A percentile compares a stretch with the other conserved stretches of the same genome.
These are phyloP conservation scores for Limnothrissa miodon DNA, from an alignment of 2,113 vertebrate genomes.

Conservation along the genomic window DNA sequence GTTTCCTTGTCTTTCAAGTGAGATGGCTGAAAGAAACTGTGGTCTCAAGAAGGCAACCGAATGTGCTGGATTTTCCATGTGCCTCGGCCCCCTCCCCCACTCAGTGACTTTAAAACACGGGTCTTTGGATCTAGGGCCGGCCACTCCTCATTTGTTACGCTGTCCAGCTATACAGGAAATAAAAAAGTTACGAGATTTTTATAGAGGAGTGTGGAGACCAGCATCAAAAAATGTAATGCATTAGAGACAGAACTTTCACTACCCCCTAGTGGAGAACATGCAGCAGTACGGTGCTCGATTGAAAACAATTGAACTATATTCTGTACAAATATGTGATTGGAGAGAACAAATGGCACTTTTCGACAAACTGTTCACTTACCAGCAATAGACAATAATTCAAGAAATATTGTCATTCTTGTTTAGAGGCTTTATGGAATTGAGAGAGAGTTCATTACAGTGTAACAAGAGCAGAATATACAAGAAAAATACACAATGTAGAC, in stretches of 20 bases:
- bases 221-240: constrained; percentile 2
- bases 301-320: constrained; percentile 56
- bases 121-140: constrained; percentile 8
- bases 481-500: neutral
- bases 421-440: neutral
- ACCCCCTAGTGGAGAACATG: constrained; percentile 62
- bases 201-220: constrained; percentile 15
- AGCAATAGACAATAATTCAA: constrained; percentile 18
- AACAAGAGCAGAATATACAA: neutral
- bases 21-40: neutral
- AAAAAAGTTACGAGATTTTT: constrained; percentile 19
- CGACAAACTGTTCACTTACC: constrained; percentile 17
- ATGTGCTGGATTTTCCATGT: neutral
- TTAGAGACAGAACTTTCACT: constrained; percentile 46
- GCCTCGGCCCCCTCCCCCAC: neutral
- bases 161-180: constrained; percentile 24
- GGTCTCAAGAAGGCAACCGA: neutral
- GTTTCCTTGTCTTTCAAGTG: neutral
- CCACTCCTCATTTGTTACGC: neutral
- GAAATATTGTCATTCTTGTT: neutral
- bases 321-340: constrained; percentile 59
- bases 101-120: neutral
- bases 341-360: constrained; percentile 61
- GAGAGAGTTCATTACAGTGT: neutral
- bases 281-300: constrained; percentile 49